A percentile compares a stretch with the other conserved stretches of the same genome.
phyloP scores from a whole-genome alignment of 2,113 vertebrate genomes.

The Dasyprocta punctata region DNA sequence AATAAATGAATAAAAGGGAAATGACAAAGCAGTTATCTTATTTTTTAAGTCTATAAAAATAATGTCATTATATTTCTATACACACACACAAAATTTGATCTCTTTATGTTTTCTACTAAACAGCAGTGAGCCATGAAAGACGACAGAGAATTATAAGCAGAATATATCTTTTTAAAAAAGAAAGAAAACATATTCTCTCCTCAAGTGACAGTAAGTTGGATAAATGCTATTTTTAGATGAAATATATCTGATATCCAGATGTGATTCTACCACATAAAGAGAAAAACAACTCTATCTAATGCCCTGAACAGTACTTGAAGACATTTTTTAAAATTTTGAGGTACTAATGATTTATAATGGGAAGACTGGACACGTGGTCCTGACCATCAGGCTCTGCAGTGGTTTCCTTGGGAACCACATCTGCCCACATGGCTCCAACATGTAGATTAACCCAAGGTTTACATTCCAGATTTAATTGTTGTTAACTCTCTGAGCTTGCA shows the following conservation, averaged over 20 bases:
- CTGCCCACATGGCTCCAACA: constrained; percentile 72
- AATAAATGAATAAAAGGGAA: constrained; percentile 15
- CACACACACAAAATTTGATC: not conserved
- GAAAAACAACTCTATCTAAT: constrained; percentile 74
- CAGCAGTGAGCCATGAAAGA: constrained; percentile 65
- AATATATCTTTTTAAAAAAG: constrained; percentile 42
- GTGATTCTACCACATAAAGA: constrained; percentile 73
- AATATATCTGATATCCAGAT: constrained; percentile 78
- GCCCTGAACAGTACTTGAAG: constrained; percentile 62
- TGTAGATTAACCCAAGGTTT: constrained; percentile 54
- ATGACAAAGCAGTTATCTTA: not conserved
- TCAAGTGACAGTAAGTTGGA: constrained; percentile 77
- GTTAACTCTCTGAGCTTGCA: constrained; percentile 47
- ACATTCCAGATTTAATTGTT: constrained; percentile 64
- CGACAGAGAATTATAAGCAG: constrained; percentile 54
- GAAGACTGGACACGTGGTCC: constrained; percentile 29
- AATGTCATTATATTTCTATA: constrained; percentile 36
- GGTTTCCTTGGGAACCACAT: constrained; percentile 34
- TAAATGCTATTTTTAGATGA: constrained; percentile 78
- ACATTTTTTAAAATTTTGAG: constrained; percentile 22
- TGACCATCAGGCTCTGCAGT: constrained; percentile 11
- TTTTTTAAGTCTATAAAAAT: constrained; percentile 34
- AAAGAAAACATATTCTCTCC: constrained; percentile 54
- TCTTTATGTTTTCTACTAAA: constrained; percentile 49
- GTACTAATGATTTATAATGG: constrained; percentile 51